phyloP scores from a whole-genome alignment of 2,888 invertebrate genomes.

The Tribolium freemani region DNA sequence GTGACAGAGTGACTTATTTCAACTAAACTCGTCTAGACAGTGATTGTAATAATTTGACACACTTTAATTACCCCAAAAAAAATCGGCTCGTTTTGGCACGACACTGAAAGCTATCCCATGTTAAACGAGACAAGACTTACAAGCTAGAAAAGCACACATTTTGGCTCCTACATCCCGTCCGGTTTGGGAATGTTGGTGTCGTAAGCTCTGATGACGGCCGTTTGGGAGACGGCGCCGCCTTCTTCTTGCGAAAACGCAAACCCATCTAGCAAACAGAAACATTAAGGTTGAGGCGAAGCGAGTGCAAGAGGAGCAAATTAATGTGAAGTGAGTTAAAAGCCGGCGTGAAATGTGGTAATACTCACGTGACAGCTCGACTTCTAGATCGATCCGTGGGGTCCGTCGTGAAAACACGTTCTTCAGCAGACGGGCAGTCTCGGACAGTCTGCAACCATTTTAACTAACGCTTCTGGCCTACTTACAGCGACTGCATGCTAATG shows the following conservation, averaged over 20 bases:
- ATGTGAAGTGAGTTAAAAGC: slow-evolving; percentile 22
- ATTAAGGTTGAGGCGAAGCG: neutral
- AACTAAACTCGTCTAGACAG: slow-evolving; percentile 39
- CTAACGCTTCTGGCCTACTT: slow-evolving; percentile 53
- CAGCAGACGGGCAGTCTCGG: slow-evolving; percentile 96
- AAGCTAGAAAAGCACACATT: slow-evolving; percentile 28
- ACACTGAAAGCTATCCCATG: slow-evolving; percentile 3
- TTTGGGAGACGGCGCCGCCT: slow-evolving; percentile 94
- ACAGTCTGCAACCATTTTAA: slow-evolving; percentile 80
- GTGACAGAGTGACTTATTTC: slow-evolving; percentile 47
- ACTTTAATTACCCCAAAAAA: slow-evolving; percentile 4
- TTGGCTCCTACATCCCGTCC: slow-evolving; percentile 69
- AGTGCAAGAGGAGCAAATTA: neutral
- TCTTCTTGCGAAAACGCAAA: slow-evolving; percentile 99
- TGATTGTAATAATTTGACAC: slow-evolving; percentile 53
- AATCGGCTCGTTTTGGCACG: slow-evolving; percentile 15
- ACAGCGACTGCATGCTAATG: slow-evolving; percentile 43
- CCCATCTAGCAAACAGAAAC: slow-evolving; percentile 78
- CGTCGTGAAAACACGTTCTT: slow-evolving; percentile 96
- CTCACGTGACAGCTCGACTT: slow-evolving; percentile 95
- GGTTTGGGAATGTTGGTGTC: slow-evolving; percentile 92
- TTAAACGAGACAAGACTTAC: neutral
- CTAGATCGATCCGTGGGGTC: slow-evolving; percentile 84
- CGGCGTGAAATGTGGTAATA: slow-evolving; percentile 59
- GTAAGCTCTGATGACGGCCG: slow-evolving; percentile 95